These are phyloP conservation scores for Lutjanus erythropterus DNA, from an alignment of 2,113 vertebrate species.

Conservation along the genomic window DNA sequence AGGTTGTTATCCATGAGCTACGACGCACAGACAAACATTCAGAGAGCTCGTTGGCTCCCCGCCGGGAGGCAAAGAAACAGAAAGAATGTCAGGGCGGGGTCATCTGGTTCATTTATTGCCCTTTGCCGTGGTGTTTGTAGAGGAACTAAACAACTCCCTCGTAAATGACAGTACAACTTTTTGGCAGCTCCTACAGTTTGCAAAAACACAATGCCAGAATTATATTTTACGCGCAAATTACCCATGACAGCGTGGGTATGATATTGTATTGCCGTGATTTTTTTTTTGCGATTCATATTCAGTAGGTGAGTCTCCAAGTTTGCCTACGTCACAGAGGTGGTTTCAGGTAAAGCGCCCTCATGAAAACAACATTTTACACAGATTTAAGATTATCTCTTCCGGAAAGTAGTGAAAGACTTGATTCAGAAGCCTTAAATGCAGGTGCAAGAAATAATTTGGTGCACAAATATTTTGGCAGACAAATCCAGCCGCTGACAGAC, in stretches of 20 bases:
- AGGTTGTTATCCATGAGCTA: fast-evolving
- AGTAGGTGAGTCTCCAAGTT: background rate
- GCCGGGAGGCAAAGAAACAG: conserved; percentile 12
- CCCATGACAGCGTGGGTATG: background rate
- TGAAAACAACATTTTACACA: background rate
- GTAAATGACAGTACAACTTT: background rate
- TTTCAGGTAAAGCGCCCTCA: background rate
- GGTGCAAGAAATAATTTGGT: no score
- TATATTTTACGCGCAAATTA: background rate
- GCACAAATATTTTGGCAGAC: background rate
- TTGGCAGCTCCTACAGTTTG: fast-evolving
- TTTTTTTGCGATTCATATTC: no score
- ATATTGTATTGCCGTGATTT: background rate
- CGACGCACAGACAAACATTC: background rate
- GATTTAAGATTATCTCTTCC: background rate
- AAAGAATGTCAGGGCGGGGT: conserved; percentile 50
- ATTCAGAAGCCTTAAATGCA: background rate
- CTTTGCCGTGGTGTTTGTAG: background rate
- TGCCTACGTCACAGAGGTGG: conserved; percentile 27
- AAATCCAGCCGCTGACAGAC: background rate
- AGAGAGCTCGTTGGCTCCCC: no score
- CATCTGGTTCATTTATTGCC: background rate
- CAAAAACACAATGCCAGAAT: background rate
- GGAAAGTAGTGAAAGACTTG: background rate
- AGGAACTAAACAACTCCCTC: background rate